A percentile compares a stretch with the other conserved stretches of the same genome.
phyloP scores from a whole-genome alignment of 2,113 vertebrate genomes.

The Hassar affinis region DNA sequence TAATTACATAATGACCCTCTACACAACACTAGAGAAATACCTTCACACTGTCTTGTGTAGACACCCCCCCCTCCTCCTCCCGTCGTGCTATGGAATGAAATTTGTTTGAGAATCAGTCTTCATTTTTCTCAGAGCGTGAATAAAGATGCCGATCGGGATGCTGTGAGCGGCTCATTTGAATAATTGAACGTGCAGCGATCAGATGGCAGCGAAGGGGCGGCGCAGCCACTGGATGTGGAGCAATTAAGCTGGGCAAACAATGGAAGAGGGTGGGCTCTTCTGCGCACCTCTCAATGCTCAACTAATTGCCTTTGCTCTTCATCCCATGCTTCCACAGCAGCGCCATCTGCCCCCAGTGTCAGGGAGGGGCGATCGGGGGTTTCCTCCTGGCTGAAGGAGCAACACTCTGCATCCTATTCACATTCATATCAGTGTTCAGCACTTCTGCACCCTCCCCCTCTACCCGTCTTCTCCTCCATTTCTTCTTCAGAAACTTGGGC shows the following conservation, averaged over 20 bases:
- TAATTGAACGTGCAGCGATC: conserved; percentile 72
- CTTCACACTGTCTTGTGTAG: conserved; percentile 55
- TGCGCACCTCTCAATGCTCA: not conserved
- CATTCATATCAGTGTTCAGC: conserved; percentile 20
- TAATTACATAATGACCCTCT: conserved; percentile 59
- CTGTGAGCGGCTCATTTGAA: conserved; percentile 65
- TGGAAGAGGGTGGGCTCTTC: conserved; percentile 34
- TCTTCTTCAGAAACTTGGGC: not conserved
- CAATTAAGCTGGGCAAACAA: conserved; percentile 47
- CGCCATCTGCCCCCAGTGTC: conserved; percentile 15
- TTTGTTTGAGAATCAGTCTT: conserved; percentile 61
- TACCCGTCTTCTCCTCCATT: not conserved
- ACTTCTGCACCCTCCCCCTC: not conserved
- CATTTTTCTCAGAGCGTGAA: conserved; percentile 64
- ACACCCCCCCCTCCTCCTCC: conserved; percentile 58
- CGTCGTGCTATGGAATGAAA: conserved; percentile 60
- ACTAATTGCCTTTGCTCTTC: conserved; percentile 31
- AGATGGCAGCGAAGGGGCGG: conserved; percentile 61
- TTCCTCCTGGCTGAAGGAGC: conserved; percentile 1
- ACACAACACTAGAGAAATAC: conserved; percentile 58
- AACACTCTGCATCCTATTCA: conserved; percentile 11
- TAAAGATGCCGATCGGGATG: conserved; percentile 56
- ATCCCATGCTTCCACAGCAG: not conserved
- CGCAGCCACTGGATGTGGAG: conserved; percentile 61
- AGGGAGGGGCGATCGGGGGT: conserved; percentile 4